A percentile compares a stretch with the other conserved stretches of the same genome.
These are phyloP conservation scores for Astur gentilis DNA, from an alignment of 2,113 vertebrate genomes.

Conservation along the genomic window DNA sequence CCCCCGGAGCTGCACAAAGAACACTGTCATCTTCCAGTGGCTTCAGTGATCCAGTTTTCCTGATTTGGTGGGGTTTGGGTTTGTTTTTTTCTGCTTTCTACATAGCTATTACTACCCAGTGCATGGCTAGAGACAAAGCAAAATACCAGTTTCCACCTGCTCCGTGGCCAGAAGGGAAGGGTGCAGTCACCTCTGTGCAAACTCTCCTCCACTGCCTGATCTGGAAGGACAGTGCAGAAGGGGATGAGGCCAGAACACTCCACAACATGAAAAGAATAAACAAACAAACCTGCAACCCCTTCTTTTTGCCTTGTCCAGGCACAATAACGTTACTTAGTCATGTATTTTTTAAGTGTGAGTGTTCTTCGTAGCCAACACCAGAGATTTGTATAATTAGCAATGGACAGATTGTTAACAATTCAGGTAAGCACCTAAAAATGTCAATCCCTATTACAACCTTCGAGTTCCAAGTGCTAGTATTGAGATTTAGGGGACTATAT, in stretches of 20 bases:
- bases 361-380: not conserved
- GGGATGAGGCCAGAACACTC: not conserved
- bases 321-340: not conserved
- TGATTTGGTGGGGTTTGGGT: not conserved
- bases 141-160: not conserved
- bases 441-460: not conserved
- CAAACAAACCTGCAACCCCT: not conserved
- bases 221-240: not conserved
- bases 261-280: not conserved
- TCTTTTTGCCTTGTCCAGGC: not conserved
- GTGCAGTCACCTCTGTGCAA: not conserved
- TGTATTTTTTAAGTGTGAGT: not conserved
- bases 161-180: not conserved
- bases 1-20: not conserved
- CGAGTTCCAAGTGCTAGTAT: accelerated
- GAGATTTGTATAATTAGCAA: not conserved
- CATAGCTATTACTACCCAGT: not conserved
- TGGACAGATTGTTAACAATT: not conserved
- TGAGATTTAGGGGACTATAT: not conserved
- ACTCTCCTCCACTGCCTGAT: not conserved
- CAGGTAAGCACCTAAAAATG: not conserved
- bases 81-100: not conserved
- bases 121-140: not conserved
- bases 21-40: not conserved
- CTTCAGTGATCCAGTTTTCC: not conserved